phyloP scores from a whole-genome alignment of 2,888 invertebrate species.

The Acanthosepion pharaonis region DNA sequence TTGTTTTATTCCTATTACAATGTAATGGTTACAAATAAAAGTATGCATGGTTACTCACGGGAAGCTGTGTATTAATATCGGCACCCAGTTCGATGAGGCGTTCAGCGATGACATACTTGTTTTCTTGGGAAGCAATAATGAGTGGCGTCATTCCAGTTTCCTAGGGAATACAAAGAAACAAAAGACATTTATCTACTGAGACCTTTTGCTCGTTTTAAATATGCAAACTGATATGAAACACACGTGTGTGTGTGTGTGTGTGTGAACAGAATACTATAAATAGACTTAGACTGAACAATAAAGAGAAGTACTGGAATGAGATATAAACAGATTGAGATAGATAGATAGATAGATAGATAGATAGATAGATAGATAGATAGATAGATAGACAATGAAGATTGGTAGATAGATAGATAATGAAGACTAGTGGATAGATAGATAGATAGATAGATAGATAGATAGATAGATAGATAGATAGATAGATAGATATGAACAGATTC shows the following conservation, averaged over 20 bases:
- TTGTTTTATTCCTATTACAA: not conserved
- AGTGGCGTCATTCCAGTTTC: conserved; percentile 93
- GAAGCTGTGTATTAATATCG: conserved; percentile 91
- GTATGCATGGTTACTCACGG: conserved; percentile 81
- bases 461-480: not conserved
- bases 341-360: no score
- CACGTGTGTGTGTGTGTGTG: no score
- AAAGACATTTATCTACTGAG: not conserved
- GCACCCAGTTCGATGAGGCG: conserved; percentile 93
- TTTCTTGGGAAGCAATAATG: conserved; percentile 97
- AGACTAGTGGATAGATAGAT: no score
- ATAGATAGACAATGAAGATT: no score
- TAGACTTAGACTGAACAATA: no score
- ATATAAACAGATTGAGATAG: no score
- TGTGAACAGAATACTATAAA: no score
- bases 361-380: no score
- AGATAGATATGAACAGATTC: not conserved
- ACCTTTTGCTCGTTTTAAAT: no score
- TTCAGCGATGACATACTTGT: conserved; percentile 90
- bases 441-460: not conserved
- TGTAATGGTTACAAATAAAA: not conserved
- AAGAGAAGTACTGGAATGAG: no score
- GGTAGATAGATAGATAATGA: not conserved
- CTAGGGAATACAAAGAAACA: conserved; percentile 78
- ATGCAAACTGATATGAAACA: no score